These are phyloP conservation scores for Callyntrura sp. DNA, from an alignment of 2,888 invertebrate genomes.

Conservation along the genomic window DNA sequence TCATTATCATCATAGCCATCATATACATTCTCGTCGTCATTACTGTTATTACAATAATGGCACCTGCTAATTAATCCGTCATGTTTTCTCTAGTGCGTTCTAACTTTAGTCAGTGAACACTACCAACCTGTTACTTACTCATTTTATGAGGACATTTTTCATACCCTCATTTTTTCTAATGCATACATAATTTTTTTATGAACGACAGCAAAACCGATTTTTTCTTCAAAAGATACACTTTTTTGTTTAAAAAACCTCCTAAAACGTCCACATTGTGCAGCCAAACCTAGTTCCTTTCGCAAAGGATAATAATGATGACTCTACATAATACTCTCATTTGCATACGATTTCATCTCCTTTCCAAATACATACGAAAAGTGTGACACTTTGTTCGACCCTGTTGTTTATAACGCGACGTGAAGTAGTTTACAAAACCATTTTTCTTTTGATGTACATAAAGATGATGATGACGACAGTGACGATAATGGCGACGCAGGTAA, in stretches of 20 bases:
- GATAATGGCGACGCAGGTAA: background rate
- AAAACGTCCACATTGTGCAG: background rate
- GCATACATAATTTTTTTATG: constrained; percentile 48
- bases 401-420: background rate
- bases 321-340: constrained; percentile 27
- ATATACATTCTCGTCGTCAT: constrained; percentile 22
- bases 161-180: constrained; percentile 30
- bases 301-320: constrained; percentile 28
- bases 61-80: constrained; percentile 72
- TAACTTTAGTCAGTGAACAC: constrained; percentile 19
- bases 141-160: constrained; percentile 51
- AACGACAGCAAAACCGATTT: constrained; percentile 45
- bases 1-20: constrained; percentile 5
- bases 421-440: background rate
- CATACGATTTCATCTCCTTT: constrained; percentile 34
- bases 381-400: background rate
- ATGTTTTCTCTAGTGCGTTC: constrained; percentile 21
- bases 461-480: background rate
- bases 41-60: constrained; percentile 48
- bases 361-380: background rate
- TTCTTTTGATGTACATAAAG: background rate
- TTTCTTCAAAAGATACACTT: background rate
- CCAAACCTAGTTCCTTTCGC: constrained; percentile 29
- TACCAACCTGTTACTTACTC: constrained; percentile 31
- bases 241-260: constrained; percentile 12